phyloP scores from a whole-genome alignment of 2,113 vertebrate genomes.

The Hydrolagus affinis region DNA sequence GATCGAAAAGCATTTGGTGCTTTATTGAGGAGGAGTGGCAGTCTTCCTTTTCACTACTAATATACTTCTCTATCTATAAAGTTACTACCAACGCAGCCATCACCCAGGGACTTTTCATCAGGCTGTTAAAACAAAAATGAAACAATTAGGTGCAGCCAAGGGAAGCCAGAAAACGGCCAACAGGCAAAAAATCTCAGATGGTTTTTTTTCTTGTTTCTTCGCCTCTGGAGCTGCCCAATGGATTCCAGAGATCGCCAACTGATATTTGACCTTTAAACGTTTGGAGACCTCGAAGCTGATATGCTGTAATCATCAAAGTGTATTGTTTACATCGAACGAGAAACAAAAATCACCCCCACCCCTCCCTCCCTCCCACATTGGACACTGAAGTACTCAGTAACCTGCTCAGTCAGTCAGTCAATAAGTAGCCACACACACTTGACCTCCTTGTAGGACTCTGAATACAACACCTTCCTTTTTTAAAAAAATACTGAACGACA shows the following conservation, averaged over 20 bases:
- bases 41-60: conserved; percentile 49
- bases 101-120: conserved; percentile 34
- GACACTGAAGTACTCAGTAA: not conserved
- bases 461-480: too few relatives aligned
- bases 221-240: conserved; percentile 39
- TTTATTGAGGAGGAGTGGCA: conserved; percentile 46
- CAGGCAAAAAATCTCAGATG: conserved; percentile 36
- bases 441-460: conserved; percentile 7
- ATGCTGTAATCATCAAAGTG: conserved; percentile 15
- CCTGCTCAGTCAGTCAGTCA: not conserved
- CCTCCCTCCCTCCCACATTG: too few relatives aligned
- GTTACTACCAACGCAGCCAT: conserved; percentile 49
- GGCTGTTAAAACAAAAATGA: conserved; percentile 38
- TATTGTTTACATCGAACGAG: conserved; percentile 27
- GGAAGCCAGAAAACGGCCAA: conserved; percentile 34
- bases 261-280: not conserved
- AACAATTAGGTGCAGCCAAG: conserved; percentile 37
- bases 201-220: too few relatives aligned
- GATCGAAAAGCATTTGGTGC: conserved; percentile 50
- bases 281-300: not conserved
- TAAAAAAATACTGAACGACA: not conserved
- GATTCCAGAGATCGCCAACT: conserved; percentile 32
- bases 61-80: conserved; percentile 51
- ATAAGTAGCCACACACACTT: conserved; percentile 26
- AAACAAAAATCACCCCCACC: conserved; percentile 14